phyloP scores from a whole-genome alignment of 2,113 vertebrate species.

The Nycticorax nycticorax region DNA sequence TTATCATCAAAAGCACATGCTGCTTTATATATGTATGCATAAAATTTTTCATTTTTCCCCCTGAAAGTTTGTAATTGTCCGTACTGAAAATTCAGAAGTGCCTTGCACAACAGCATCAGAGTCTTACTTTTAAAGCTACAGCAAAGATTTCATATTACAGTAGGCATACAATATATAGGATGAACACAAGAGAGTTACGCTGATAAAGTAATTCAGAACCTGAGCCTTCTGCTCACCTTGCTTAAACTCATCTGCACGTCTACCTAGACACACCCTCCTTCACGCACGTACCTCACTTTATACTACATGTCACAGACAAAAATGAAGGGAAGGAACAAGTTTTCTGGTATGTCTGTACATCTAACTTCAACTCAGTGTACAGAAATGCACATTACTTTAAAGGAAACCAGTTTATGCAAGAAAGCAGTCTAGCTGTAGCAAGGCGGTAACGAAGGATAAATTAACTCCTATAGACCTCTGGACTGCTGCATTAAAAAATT shows the following conservation, averaged over 20 bases:
- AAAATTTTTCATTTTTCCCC: background rate
- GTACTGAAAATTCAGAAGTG: background rate
- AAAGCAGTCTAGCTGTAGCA: background rate
- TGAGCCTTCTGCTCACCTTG: background rate
- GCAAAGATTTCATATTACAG: background rate
- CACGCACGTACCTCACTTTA: background rate
- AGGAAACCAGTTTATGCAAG: background rate
- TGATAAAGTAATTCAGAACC: background rate
- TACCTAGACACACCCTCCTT: background rate
- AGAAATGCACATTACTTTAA: background rate
- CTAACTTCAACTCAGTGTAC: background rate
- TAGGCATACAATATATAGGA: background rate
- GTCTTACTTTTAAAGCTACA: background rate
- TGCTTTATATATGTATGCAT: background rate
- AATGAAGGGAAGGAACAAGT: background rate
- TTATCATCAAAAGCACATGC: conserved; percentile 32
- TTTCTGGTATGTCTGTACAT: background rate
- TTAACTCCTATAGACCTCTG: background rate
- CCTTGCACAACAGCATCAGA: background rate
- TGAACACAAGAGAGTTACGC: background rate
- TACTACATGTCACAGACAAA: background rate
- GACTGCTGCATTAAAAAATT: background rate
- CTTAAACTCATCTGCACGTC: background rate
- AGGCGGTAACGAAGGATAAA: background rate
- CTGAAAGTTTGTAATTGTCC: background rate